phyloP scores from a whole-genome alignment of 1,140 invertebrate genomes.

The Cecropterus lyciades region DNA sequence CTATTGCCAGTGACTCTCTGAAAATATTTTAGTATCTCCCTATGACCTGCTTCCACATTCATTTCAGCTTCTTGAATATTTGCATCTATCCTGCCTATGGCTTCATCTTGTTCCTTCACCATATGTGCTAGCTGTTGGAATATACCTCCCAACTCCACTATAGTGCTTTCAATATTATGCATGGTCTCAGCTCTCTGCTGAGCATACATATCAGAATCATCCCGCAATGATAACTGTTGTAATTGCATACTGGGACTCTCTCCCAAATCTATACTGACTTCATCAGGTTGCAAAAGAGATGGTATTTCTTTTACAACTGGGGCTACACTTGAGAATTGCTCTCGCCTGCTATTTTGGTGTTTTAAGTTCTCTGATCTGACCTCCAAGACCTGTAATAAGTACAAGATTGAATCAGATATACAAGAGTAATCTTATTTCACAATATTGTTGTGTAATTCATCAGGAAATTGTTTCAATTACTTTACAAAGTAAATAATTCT shows the following conservation, averaged over 20 bases:
- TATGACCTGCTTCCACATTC: constrained; percentile 98
- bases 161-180: constrained; percentile 99
- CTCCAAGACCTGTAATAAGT: constrained; percentile 88
- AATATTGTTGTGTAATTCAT: too few relatives aligned
- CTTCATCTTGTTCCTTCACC: constrained; percentile 99
- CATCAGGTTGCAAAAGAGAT: constrained; percentile 87
- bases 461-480: too few relatives aligned
- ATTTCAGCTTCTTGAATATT: constrained; percentile 98
- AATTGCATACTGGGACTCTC: constrained; percentile 79
- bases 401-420: not conserved
- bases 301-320: constrained; percentile 89
- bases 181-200: constrained; percentile 98
- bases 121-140: constrained; percentile 99
- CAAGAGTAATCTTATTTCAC: not conserved
- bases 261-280: constrained; percentile 91
- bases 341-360: constrained; percentile 96
- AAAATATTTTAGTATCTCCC: constrained; percentile 99
- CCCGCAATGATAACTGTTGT: constrained; percentile 90
- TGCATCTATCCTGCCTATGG: constrained; percentile 98
- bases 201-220: constrained; percentile 95
- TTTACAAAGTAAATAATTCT: too few relatives aligned
- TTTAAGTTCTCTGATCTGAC: constrained; percentile 97
- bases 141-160: constrained; percentile 99
- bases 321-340: constrained; percentile 96
- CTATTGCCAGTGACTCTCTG: constrained; percentile 98